Base-by-base conservation (phyloP, 1,140 invertebrate species). In the Drosophila littoralis region DNA sequence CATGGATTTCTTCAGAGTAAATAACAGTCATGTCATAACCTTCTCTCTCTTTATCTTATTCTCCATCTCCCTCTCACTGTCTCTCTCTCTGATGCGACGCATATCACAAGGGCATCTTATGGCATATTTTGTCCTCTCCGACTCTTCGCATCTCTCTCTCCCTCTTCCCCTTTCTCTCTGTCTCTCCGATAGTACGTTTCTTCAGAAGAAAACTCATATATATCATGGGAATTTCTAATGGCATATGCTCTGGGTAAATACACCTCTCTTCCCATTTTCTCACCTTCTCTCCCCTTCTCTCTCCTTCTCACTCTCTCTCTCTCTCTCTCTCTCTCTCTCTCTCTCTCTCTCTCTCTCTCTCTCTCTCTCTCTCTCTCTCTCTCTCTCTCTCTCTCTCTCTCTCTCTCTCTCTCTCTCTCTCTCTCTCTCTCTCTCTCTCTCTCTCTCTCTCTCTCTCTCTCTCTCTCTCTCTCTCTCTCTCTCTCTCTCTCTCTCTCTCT, bases 11-110 rank as follows among this genome's bases (percentile, higher is more conserved):
- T 17, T 17, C 17, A 17, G 17, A 17, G 17, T 17, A 17, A 1
- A 17, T 17, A 17, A 17, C 17, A 17, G 1, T n/a, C n/a, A n/a
- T n/a, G n/a, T n/a, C n/a, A n/a, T n/a, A n/a, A n/a, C n/a, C n/a
- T n/a, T n/a, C 38, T 42, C 54, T 42, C 8, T 57, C 36, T 32
- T 17, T 65, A 15, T 52, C 50, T 55, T n/a, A n/a, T n/a, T n/a
- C n/a, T n/a, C n/a, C n/a, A n/a, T n/a, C n/a, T n/a, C n/a, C n/a
- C 52, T 52, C 28, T 51, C 51, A 40, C 33, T 40, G n/a, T 32
- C 15, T 55, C 13, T 45, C n/a, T 17, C 17, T 1, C 1, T 17
- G 1, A 17, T 17, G 17, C 17, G 17, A 17, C 17, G 17, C 17
- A 22, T 22, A 22, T 22, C 22, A 22, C 1, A 22, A 2, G 22